Conservation (phyloP, 23 tunicate species). For the Oikopleura vanhoeffeni region DNA sequence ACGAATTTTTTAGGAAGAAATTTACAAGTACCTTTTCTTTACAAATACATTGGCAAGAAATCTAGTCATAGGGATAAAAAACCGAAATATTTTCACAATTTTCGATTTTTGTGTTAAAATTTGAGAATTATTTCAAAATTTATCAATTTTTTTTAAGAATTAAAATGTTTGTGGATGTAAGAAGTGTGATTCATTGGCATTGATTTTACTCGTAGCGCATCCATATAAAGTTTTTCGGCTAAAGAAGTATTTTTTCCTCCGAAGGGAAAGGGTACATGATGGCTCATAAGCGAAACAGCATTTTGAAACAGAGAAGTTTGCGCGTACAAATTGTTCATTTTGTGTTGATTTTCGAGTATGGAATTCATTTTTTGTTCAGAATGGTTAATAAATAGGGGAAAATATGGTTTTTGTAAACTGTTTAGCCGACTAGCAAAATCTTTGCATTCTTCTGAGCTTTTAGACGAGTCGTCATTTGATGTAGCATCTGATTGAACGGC, state of each 20-base stretch:
- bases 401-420: not conserved
- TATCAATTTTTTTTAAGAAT: too few relatives aligned
- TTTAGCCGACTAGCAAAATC: too few relatives aligned
- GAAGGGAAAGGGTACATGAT: not conserved
- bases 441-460: not conserved
- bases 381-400: not conserved
- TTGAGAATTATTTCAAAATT: too few relatives aligned
- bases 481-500: not conserved
- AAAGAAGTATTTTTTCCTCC: not conserved
- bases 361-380: not conserved
- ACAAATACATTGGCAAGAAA: too few relatives aligned
- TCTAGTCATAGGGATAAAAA: too few relatives aligned
- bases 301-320: not conserved
- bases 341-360: not conserved
- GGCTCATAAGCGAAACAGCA: not conserved
- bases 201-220: slow-evolving; percentile 3
- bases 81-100: too few relatives aligned
- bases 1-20: too few relatives aligned
- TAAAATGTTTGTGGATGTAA: not conserved
- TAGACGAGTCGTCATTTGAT: not conserved
- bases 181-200: not conserved
- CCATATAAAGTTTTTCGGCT: not conserved
- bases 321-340: not conserved
- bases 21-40: too few relatives aligned
- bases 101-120: too few relatives aligned